Base-by-base conservation (phyloP, 2,888 invertebrate genomes). In the Nemoura dubitans region DNA sequence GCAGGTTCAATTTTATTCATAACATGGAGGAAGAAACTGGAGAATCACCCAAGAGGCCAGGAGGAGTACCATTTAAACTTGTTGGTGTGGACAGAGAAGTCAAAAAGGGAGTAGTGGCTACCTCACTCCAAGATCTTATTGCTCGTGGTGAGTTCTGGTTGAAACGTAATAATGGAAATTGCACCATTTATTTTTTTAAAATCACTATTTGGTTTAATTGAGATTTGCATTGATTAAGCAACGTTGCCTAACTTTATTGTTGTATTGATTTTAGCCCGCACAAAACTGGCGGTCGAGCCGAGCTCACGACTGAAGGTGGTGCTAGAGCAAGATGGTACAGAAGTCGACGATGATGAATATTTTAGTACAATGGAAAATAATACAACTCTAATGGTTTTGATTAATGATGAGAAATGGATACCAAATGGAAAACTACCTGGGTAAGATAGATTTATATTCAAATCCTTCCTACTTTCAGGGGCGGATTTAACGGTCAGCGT, bases 331-430 rank as follows among this genome's bases (percentile, higher is more conserved):
- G 98, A 98, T 92, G 98, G 98, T 43, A 98, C 98, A 0, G 98
- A 98, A 93, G 96, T 98, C 85, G 98, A 98, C 90, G 98, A 98
- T 90, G 98, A 98, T 91, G 98, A 98, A 91, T 98, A 98, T 92
- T 98, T 98, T 91, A 96, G 95, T 83, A 98, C 98, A 0, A 92
- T 98, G 88, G 97, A 98, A 89, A 95, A 95, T 88, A 97, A 98
- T 90, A 97, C 97, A 26, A 95, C 95, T 90, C 93, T 97, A 88
- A 97, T 97, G 95, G 94, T 97, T 85, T 93, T 97, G 85, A 94
- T 94, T 88, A 95, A 95, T 7, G 94, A 94, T 89, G 95, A 97
- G 91, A 96, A 95, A 90, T 97, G 97, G 97, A 92, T 93, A 80
- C 91, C 92, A 26, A 91, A 90, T 28, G 92, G 92, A 83, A 89